Percentiles rank a stretch among this genome's conserved stretches.
Evolutionary conservation across 2,888 invertebrate species (phyloP).

Genomic region (Strigamia transsilvanica): DNA sequence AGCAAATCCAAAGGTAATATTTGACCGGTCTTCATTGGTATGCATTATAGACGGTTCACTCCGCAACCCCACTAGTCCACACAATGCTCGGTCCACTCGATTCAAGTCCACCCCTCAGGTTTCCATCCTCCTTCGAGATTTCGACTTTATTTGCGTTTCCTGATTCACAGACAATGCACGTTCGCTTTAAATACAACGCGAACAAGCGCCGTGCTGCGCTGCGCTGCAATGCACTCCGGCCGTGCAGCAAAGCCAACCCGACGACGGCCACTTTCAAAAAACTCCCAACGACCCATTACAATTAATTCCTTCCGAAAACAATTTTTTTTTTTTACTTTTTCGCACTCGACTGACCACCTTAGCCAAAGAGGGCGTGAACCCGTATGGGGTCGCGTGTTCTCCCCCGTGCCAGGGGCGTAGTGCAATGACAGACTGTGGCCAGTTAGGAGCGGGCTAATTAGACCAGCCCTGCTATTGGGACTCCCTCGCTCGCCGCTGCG

Average conservation of each 20-base stretch:
- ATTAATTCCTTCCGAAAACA: background rate
- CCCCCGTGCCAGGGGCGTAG: constrained; percentile 19
- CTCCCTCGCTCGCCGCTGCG: background rate
- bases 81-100: constrained; percentile 33
- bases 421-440: constrained; percentile 44
- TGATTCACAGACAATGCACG: constrained; percentile 37
- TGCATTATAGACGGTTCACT: constrained; percentile 8
- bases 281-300: background rate
- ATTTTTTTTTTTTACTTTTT: constrained; percentile 16
- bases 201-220: background rate
- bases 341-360: constrained; percentile 9
- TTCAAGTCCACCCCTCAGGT: background rate
- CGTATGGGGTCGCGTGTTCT: constrained; percentile 1
- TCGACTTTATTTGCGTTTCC: constrained; percentile 34
- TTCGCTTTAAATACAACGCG: background rate
- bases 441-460: constrained; percentile 43
- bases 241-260: background rate
- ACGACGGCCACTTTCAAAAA: background rate
- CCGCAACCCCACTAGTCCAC: constrained; percentile 22
- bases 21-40: constrained; percentile 23
- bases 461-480: constrained; percentile 40
- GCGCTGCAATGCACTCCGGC: background rate
- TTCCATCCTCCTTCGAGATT: constrained; percentile 24
- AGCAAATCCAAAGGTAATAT: constrained; percentile 43
- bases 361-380: constrained; percentile 22